These are phyloP conservation scores for Oceanodroma leucorhoa DNA, from an alignment of 2,797 vertebrate species.

Conservation along the genomic window DNA sequence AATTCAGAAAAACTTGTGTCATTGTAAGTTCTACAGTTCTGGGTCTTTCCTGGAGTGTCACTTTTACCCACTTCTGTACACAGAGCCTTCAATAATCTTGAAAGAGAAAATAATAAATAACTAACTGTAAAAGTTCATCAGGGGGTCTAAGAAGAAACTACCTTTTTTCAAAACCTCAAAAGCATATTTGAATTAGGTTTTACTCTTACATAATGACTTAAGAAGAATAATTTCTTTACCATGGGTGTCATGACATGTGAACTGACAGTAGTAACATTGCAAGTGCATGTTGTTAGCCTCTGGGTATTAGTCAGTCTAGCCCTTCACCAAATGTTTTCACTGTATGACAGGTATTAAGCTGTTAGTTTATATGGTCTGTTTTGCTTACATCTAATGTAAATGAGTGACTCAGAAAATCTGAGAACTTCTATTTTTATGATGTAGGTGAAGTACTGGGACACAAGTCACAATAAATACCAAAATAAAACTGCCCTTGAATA, in stretches of 20 bases:
- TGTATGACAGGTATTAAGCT: background rate
- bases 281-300: background rate
- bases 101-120: background rate
- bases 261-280: background rate
- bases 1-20: background rate
- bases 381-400: background rate
- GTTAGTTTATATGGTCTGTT: background rate
- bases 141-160: background rate
- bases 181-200: background rate
- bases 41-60: background rate
- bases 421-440: background rate
- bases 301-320: background rate
- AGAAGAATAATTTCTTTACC: background rate
- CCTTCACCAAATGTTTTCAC: background rate
- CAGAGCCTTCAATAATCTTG: background rate
- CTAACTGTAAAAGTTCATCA: background rate
- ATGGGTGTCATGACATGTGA: fast-evolving
- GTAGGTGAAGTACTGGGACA: background rate
- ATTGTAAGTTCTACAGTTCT: background rate
- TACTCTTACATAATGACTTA: background rate
- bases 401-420: background rate
- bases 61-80: background rate
- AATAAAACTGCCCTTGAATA: background rate
- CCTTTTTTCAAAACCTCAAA: background rate
- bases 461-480: background rate